A percentile compares a stretch with the other conserved stretches of the same genome.
Conservation (phyloP, 2,888 invertebrate species). For the Chrysolina oricalcia region DNA sequence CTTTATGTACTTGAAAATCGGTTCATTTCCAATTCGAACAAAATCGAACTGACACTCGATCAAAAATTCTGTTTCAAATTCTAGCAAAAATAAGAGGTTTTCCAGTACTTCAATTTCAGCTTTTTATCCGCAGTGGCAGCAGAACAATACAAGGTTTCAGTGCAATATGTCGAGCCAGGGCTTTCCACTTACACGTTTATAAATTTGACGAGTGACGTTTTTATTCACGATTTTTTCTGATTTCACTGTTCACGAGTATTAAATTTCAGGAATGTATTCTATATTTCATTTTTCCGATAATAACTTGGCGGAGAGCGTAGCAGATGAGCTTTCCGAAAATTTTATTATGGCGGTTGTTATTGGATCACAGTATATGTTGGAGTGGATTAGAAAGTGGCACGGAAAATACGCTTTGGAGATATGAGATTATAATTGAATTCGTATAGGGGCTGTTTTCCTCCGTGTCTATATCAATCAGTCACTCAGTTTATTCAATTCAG, state of each 20-base stretch:
- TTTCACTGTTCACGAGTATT: not conserved
- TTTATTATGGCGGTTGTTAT: slow-evolving; percentile 3
- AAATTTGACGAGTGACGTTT: slow-evolving; percentile 16
- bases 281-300: slow-evolving; percentile 17
- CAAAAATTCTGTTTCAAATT: slow-evolving; percentile 11
- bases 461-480: not conserved
- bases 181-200: slow-evolving; percentile 9
- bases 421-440: not conserved
- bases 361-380: slow-evolving; percentile 6
- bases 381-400: slow-evolving; percentile 7
- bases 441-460: not conserved
- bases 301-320: not conserved
- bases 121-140: not conserved
- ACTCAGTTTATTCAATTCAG: no score
- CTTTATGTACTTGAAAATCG: not conserved
- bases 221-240: slow-evolving; percentile 8
- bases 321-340: slow-evolving; percentile 7
- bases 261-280: not conserved
- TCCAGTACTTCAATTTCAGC: slow-evolving; percentile 17
- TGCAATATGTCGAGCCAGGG: not conserved
- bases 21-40: not conserved
- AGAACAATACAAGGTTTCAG: slow-evolving; percentile 12
- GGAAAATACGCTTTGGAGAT: not conserved
- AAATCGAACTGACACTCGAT: slow-evolving; percentile 15
- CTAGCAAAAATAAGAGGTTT: slow-evolving; percentile 17